A percentile compares a stretch with the other conserved stretches of the same genome.
These are phyloP conservation scores for Phytoseiulus persimilis DNA, from an alignment of 2,888 invertebrate species.

Conservation along the genomic window DNA sequence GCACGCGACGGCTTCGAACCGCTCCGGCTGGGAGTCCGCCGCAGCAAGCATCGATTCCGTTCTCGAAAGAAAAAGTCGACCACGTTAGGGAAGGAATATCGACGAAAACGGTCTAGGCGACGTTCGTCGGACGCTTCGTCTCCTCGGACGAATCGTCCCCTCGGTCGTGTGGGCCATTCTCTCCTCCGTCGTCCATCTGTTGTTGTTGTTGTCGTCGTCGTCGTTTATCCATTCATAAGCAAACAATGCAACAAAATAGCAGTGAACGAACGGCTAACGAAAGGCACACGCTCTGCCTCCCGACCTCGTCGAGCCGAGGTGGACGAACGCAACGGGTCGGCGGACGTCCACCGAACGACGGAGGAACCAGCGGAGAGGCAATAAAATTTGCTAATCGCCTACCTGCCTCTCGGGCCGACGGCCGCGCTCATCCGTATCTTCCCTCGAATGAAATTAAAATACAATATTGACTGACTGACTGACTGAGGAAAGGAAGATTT, in stretches of 20 bases:
- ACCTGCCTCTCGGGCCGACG: neutral
- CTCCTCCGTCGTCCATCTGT: neutral
- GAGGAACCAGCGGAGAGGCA: neutral
- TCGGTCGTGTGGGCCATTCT: neutral
- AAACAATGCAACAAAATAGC: slow-evolving; percentile 5
- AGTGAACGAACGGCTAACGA: neutral
- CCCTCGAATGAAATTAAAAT: neutral
- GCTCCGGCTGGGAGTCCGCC: neutral
- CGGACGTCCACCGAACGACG: neutral
- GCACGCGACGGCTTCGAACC: no score
- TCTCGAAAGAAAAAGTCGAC: neutral
- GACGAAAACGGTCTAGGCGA: neutral
- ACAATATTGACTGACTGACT: neutral
- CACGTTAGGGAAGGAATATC: neutral
- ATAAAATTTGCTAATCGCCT: neutral
- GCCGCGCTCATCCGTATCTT: neutral
- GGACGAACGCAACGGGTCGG: neutral
- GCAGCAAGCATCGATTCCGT: neutral
- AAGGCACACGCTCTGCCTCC: neutral
- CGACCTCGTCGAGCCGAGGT: neutral
- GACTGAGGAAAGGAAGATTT: neutral
- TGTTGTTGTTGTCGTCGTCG: neutral
- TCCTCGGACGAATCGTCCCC: neutral
- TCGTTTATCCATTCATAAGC: neutral
- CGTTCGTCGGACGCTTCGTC: neutral